Percentiles rank a stretch among this genome's conserved stretches.
phyloP scores from a whole-genome alignment of 2,888 invertebrate species.

The Meliscaeva auricollis region DNA sequence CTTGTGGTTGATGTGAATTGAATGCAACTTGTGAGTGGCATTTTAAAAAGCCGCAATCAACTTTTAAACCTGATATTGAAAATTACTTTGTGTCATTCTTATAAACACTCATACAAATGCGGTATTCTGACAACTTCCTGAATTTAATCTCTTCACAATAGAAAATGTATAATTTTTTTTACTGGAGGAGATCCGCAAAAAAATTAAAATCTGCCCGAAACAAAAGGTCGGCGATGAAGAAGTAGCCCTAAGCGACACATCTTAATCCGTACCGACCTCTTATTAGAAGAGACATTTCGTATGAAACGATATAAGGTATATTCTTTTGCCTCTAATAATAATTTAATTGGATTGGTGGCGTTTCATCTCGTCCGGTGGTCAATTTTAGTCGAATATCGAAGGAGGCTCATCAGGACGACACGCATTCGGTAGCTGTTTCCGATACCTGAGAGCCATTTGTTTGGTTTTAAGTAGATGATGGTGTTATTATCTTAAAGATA shows the following conservation, averaged over 20 bases:
- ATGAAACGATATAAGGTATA: slow-evolving; percentile 57
- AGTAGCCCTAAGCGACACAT: slow-evolving; percentile 40
- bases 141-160: neutral
- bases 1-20: slow-evolving; percentile 23
- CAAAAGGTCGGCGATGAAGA: slow-evolving; percentile 4
- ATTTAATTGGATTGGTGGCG: slow-evolving; percentile 69
- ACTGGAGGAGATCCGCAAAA: slow-evolving; percentile 11
- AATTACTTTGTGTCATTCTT: neutral
- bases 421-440: slow-evolving; percentile 70
- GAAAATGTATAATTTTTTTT: neutral
- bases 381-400: slow-evolving; percentile 10
- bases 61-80: slow-evolving; percentile 19
- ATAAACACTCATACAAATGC: neutral
- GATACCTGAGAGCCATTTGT: slow-evolving; percentile 68
- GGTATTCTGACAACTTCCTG: slow-evolving; percentile 24
- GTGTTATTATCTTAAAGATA: slow-evolving; percentile 62
- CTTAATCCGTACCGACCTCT: slow-evolving; percentile 62
- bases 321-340: slow-evolving; percentile 49
- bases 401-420: slow-evolving; percentile 17
- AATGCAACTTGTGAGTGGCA: slow-evolving; percentile 43
- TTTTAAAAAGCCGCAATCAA: slow-evolving; percentile 47
- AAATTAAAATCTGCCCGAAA: neutral
- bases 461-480: slow-evolving; percentile 58
- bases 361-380: slow-evolving; percentile 71
- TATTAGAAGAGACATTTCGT: slow-evolving; percentile 67